Evolutionary conservation across 1,140 invertebrate genomes (phyloP), one percentile per base, ranked within the genome.

Genomic region (Leptonema lineaticorne): DNA sequence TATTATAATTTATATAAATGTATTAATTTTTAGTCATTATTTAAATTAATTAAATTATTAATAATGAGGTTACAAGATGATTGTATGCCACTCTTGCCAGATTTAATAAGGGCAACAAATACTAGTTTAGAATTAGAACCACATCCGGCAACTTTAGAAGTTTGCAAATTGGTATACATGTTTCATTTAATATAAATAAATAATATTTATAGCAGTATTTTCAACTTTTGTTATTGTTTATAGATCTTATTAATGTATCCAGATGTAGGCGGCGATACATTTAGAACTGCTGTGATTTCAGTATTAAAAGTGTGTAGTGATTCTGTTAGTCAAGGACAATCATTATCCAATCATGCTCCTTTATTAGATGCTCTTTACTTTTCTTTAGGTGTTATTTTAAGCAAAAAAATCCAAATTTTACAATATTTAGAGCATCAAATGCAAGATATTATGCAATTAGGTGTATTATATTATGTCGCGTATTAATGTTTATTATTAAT

Each of bases 231-330:
- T 60, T 45, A 24, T 53, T 66, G n/a, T 66, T 70, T 70, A 1
- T 37, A 73, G 71, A 69, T 73, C 16, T 69, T 65, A 22, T 57
- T 73, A 22, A 73, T 72, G 71, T 69, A 69, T 22, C 68, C 71
- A 14, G 71, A 73, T 14, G 22, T 68, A 0, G 50, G 50, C 20
- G 64, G 68, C 18, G 62, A 65, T 30, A 45, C 53, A 5, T 28
- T 73, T 1, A 65, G 28, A 59, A 22, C 26, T 50, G 48, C 60
- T 6, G 64, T 53, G 0, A 27, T 18, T 20, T 60, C 71, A 0
- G 68, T 69, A 7, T 45, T 73, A 3, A 64, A 56, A 24, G 53
- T 48, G 11, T 73, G 68, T 56, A 24, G 65, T 0, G 62, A 69
- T 22, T 29, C 41, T 3, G 37, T 69, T 14, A 50, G 28, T 22